These are phyloP conservation scores for Bovichtus variegatus DNA, from an alignment of 2,797 vertebrate genomes.

Conservation along the genomic window DNA sequence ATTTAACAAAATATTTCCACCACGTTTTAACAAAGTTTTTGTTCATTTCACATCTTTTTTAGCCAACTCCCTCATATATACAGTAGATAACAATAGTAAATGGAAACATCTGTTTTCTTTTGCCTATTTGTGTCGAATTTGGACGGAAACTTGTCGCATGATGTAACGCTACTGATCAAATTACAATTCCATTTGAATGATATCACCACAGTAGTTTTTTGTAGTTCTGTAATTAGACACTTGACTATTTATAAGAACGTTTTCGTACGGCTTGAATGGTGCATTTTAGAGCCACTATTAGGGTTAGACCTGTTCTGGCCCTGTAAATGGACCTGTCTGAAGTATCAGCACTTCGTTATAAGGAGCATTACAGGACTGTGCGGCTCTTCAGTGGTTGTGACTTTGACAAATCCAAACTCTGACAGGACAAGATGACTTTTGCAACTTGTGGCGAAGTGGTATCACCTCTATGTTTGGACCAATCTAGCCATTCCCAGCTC, in stretches of 20 bases:
- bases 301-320: background rate
- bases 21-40: too few species aligned
- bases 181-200: background rate
- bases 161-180: background rate
- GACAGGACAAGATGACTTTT: slow-evolving; percentile 42
- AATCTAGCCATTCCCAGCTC: slow-evolving; percentile 43
- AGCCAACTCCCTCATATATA: background rate
- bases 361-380: slow-evolving; percentile 11
- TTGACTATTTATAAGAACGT: too few species aligned
- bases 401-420: slow-evolving; percentile 43
- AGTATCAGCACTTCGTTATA: slow-evolving; percentile 20
- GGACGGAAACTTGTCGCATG: background rate
- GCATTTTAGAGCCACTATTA: slow-evolving; percentile 3
- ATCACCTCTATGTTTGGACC: slow-evolving; percentile 32
- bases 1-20: too few species aligned
- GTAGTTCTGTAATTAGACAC: background rate
- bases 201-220: background rate
- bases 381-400: slow-evolving; percentile 40
- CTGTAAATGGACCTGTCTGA: slow-evolving; percentile 16
- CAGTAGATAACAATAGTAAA: background rate
- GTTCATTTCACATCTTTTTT: background rate
- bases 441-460: slow-evolving; percentile 16
- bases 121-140: background rate
- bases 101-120: background rate
- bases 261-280: background rate